Evolutionary conservation across 2,888 invertebrate species (phyloP).

Genomic region (Hetaerina titia): DNA sequence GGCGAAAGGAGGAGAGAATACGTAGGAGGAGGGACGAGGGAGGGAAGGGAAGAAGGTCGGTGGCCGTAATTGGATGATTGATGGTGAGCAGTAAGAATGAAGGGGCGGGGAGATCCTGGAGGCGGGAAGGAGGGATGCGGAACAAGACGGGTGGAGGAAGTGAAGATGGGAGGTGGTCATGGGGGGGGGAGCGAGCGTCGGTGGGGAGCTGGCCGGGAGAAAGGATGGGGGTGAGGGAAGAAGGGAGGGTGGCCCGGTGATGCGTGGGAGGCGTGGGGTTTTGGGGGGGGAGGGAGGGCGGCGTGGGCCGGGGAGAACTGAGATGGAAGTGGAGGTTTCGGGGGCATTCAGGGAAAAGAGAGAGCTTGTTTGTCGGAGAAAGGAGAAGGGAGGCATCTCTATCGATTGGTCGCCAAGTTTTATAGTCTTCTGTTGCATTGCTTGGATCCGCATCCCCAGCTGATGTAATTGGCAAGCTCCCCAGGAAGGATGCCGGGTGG

Average conservation of each 20-base stretch:
- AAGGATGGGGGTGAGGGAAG: background rate
- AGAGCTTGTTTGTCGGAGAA: background rate
- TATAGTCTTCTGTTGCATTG: background rate
- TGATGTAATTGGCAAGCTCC: background rate
- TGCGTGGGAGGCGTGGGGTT: background rate
- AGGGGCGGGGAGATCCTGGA: background rate
- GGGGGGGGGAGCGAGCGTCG: background rate
- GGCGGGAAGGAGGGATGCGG: background rate
- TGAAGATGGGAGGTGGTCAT: background rate
- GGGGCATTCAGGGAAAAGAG: background rate
- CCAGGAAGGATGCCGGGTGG: background rate
- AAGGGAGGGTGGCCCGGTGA: background rate
- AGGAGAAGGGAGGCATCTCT: background rate
- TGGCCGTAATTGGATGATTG: constrained; percentile 53
- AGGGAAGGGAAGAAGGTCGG: background rate
- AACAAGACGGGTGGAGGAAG: background rate
- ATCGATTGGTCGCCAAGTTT: background rate
- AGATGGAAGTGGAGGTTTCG: background rate
- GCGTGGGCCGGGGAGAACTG: background rate
- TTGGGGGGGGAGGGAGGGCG: background rate
- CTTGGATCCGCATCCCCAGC: background rate
- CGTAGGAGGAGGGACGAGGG: background rate
- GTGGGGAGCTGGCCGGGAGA: background rate
- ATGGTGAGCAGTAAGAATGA: background rate
- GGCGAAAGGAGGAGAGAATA: background rate